Conservation (phyloP, 92 coral and sea anemone species). For the Nematostella vectensis region DNA sequence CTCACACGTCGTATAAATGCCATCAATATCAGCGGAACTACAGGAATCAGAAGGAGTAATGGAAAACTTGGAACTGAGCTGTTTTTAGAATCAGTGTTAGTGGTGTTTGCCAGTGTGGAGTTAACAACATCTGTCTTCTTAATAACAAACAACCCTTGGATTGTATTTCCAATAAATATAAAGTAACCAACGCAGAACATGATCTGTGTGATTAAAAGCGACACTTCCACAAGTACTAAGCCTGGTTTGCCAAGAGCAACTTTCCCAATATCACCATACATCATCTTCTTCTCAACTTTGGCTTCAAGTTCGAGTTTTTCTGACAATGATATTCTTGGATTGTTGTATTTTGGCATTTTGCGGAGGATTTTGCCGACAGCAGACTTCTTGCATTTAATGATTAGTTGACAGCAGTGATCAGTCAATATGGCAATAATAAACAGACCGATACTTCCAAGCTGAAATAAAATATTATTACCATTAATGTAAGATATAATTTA, state of each 20-base stretch:
- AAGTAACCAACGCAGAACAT: conserved; percentile 90
- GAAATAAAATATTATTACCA: not conserved
- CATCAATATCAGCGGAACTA: conserved; percentile 60
- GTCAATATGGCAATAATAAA: conserved; percentile 63
- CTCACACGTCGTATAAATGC: conserved; percentile 70
- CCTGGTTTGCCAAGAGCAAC: conserved; percentile 81
- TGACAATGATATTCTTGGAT: conserved; percentile 23
- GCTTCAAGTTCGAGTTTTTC: conserved; percentile 33
- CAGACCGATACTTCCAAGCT: conserved; percentile 74
- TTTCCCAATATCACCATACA: conserved; percentile 81
- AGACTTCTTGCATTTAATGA: conserved; percentile 86
- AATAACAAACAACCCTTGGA: conserved; percentile 57
- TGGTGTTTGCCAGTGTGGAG: conserved; percentile 3
- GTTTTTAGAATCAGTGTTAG: not conserved
- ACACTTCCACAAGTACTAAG: conserved; percentile 56
- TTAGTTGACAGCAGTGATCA: conserved; percentile 93
- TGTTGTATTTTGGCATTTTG: conserved; percentile 34
- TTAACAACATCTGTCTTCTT: not conserved
- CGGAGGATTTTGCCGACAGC: conserved; percentile 64
- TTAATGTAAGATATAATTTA: not conserved
- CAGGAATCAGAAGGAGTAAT: conserved; percentile 48
- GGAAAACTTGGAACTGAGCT: conserved; percentile 49
- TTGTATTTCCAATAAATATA: conserved; percentile 85
- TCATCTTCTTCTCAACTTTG: conserved; percentile 51
- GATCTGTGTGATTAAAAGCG: conserved; percentile 75